Evolutionary conservation across 2,797 vertebrate species (phyloP).

Genomic region (Balearica regulorum): DNA sequence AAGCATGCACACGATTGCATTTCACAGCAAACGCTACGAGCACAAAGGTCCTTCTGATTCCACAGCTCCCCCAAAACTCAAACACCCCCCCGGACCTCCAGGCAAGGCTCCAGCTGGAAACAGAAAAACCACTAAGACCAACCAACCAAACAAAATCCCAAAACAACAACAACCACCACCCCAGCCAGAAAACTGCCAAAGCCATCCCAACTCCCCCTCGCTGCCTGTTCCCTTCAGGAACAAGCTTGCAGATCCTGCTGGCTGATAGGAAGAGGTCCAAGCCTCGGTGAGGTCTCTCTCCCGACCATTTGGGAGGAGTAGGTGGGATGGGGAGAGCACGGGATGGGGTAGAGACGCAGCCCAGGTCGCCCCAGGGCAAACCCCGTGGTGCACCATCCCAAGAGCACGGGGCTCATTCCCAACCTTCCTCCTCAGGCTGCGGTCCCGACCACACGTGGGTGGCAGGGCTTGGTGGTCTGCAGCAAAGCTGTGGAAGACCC

Average conservation of each 20-base stretch:
- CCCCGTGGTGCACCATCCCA: fast-evolving
- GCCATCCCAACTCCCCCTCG: not conserved
- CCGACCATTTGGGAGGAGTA: not conserved
- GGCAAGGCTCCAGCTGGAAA: conserved; percentile 19
- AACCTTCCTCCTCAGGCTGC: not conserved
- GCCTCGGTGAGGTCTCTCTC: not conserved
- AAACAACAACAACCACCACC: not conserved
- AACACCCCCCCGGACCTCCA: not conserved
- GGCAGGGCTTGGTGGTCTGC: not conserved
- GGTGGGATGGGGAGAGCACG: not conserved
- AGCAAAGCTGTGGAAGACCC: not conserved
- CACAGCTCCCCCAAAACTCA: not conserved
- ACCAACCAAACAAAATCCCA: not conserved
- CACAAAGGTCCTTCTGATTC: conserved; percentile 4
- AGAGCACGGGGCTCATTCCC: fast-evolving
- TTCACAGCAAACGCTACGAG: not conserved
- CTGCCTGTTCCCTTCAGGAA: not conserved
- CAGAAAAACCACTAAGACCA: not conserved
- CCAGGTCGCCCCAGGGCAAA: not conserved
- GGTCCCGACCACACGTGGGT: fast-evolving
- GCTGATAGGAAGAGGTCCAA: not conserved
- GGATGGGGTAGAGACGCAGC: not conserved
- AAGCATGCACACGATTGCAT: not conserved
- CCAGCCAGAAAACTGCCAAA: not conserved
- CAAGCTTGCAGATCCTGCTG: not conserved